Evolutionary conservation across 2,888 invertebrate genomes (phyloP), one percentile per base, ranked within the genome.

Genomic region (Vannuccia rotundouncinata): DNA sequence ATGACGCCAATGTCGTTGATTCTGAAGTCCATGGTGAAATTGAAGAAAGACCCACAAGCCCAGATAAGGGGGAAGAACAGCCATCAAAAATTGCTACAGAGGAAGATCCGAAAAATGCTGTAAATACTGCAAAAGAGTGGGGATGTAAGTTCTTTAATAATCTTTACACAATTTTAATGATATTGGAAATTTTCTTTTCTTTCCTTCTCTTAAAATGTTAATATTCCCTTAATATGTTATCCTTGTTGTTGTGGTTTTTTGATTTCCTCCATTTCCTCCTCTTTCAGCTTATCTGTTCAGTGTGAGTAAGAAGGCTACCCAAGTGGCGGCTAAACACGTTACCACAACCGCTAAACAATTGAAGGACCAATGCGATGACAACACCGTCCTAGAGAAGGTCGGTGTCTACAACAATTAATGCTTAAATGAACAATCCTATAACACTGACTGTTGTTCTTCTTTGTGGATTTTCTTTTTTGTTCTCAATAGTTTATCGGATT

Each of bases 291-390:
- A 95, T 90, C 91, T 96, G 84, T 95, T 94, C 90, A 94, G 94
- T 83, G 94, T 95, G 83, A 95, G 95, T 84, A 95, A 95, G 90
- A 95, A 95, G 90, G 96, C 96, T 81, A 94, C 95, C 59, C 94
- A 94, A 86, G 93, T 93, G 84, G 94, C 94, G 83, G 93, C 92
- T 88, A 94, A 94, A 89, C 31, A 30, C 22, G 76, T 76, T 2
- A 76, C 29, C n/a, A 76, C 76, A 29, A 94, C 94, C 82, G 92
- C 93, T 83, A 93, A 92, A 84, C 95, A 95, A 90, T 93, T 96
- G 86, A 95, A 96, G 91, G 94, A 95, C 89, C 93, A 94, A 84
- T 95, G 96, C 84, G 95, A 95, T 89, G 45, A 45, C 45, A 45
- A 45, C 10, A 92, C 93, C 82, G 60, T 31, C 28, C 29, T 60